Percentiles rank a stretch among this genome's conserved stretches.
phyloP scores from a whole-genome alignment of 2,888 invertebrate genomes.

The Gibbula magus region DNA sequence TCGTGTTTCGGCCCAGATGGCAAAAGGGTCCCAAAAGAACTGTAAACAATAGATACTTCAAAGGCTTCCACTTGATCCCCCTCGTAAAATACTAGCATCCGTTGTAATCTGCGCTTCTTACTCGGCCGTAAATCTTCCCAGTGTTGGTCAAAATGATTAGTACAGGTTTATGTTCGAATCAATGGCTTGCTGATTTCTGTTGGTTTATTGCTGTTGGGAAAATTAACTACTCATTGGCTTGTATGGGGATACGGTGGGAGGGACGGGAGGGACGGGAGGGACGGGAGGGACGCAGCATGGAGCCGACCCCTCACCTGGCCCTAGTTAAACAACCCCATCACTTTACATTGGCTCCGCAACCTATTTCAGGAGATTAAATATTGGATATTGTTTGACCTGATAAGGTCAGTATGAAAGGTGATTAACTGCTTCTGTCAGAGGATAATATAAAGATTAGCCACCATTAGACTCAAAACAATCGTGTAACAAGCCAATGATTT shows the following conservation, averaged over 20 bases:
- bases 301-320: too few relatives aligned
- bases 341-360: too few relatives aligned
- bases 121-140: conserved; percentile 9
- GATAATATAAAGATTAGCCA: too few relatives aligned
- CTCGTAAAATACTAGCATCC: not conserved
- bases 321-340: too few relatives aligned
- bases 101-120: conserved; percentile 8
- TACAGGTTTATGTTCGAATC: conserved; percentile 12
- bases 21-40: conserved; percentile 6
- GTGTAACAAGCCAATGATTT: too few relatives aligned
- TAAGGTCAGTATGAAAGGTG: too few relatives aligned
- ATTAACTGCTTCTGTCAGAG: too few relatives aligned
- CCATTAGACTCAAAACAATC: too few relatives aligned
- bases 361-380: too few relatives aligned
- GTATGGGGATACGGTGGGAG: not conserved
- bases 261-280: too few relatives aligned
- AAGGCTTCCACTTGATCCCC: not conserved
- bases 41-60: conserved; percentile 19
- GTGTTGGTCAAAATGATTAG: not conserved
- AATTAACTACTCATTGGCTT: not conserved
- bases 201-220: not conserved
- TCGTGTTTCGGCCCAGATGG: not conserved
- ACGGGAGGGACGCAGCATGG: too few relatives aligned
- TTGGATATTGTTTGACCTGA: too few relatives aligned
- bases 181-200: not conserved